Evolutionary conservation across 2,797 vertebrate species (phyloP), one percentile per base, ranked within the genome.

Genomic region (Chaetophractus vellerosus): DNA sequence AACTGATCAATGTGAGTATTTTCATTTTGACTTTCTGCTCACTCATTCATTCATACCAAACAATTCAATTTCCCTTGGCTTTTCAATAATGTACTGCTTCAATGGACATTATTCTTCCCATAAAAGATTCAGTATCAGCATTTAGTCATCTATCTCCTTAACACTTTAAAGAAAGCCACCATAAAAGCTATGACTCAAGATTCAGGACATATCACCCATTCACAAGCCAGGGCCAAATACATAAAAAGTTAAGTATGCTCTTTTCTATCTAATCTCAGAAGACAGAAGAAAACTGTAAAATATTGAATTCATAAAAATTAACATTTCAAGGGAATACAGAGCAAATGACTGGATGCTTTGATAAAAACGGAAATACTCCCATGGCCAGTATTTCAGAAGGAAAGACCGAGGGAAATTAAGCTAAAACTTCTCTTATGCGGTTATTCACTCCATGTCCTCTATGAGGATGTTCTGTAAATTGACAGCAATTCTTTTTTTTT

Each of bases 1-100:
- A 45, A 52, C 24, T 1, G 24, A 36, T 2, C 14, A 2, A 2
- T 0, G 6, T 0, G 14, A 15, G 0, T 4, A 6, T 11, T 23
- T 21, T 3, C 61, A 7, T 0, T 3, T 0, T 2, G 61, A 33
- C 36, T 4, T 21, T 14, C 61, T 12, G 26, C 0, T 21, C 31
- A 3, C 33, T n/a, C 71, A 0, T 10, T 8, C 0, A 38, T 26
- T 28, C 71, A 41, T 3, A 8, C 2, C 10, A 41, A 57, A 61
- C 26, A 10, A 12, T 61, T 12, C 55, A 61, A 26, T n/a, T 23
- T 14, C 1, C 19, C 61, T 4, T 10, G 28, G 72, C 15, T 1
- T 15, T 36, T 71, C 52, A 4, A 9, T n/a, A 19, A 80, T 45
- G 66, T 5, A 5, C 2, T 6, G 2, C 50, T 38, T 11, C n/a